Conservation (phyloP, 2,113 vertebrate genomes). For the Mixornis gularis region DNA sequence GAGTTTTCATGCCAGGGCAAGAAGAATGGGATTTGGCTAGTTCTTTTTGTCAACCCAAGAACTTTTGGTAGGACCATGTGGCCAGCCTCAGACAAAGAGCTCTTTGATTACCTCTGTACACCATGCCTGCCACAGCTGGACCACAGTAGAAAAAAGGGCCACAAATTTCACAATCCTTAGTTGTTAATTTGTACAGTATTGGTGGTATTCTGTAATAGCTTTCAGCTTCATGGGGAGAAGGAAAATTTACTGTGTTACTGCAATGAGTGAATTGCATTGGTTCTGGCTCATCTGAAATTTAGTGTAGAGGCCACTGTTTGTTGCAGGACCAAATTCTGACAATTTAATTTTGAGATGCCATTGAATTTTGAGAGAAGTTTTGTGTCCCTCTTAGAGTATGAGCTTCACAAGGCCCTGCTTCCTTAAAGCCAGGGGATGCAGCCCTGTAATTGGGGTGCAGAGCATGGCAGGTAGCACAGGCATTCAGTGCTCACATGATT, state of each 20-base stretch:
- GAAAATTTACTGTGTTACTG: neutral
- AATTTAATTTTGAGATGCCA: neutral
- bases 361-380: neutral
- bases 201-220: neutral
- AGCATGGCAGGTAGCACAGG: neutral
- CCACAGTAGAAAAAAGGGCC: neutral
- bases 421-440: neutral
- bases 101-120: neutral
- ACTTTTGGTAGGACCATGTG: neutral
- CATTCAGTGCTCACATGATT: neutral
- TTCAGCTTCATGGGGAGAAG: neutral
- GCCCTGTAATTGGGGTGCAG: neutral
- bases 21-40: neutral
- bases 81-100: rapidly evolving
- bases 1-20: neutral
- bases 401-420: neutral
- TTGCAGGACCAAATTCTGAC: neutral
- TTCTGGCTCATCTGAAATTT: neutral
- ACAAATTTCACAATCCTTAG: neutral
- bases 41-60: neutral
- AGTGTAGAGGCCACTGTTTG: neutral
- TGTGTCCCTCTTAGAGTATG: neutral
- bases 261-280: neutral
- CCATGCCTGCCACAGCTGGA: neutral
- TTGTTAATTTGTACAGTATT: neutral